Evolutionary conservation across 2,888 invertebrate species (phyloP), one percentile per base, ranked within the genome.

Genomic region (Cantharis lateralis): DNA sequence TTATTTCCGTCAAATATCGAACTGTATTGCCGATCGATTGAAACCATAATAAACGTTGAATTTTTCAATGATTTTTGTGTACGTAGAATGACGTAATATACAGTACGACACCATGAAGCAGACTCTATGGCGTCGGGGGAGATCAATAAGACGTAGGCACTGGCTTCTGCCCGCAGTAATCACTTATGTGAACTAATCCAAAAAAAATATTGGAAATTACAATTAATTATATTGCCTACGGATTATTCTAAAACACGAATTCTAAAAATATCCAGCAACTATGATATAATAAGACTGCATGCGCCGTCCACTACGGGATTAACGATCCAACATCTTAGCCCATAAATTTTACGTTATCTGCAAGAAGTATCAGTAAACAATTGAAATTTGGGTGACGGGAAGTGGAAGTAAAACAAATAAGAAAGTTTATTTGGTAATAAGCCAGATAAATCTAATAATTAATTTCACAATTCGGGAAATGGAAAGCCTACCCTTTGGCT

Each of bases 141-240:
- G 83, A 85, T 85, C 85, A 83, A 85, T 85, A 85, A 82, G 84
- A 81, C 83, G 84, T 82, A 83, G 82, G 82, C 84, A 84, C 81
- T 82, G 77, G 79, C 74, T 61, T 62, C 79, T 76, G 77, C 76
- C 75, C 74, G 71, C 76, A 74, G 79, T 80, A 80, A 82, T 84
- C 83, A 84, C 48, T 48, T 48, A 48, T n/a, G n/a, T 48, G 9
- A n/a, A 48, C 48, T 5, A n/a, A 7, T n/a, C 2, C 32, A n/a
- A 48, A 48, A 24, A 26, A 48, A 48, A n/a, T 48, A 48, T 48
- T 48, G 48, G 48, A 48, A n/a, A 48, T 48, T 48, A 5, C 7
- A n/a, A 48, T 48, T 48, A 48, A 9, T 48, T 7, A 48, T n/a
- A 48, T 48, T 48, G 48, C 5, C 7, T 48, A n/a, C 1, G 48